phyloP scores from a whole-genome alignment of 2,888 invertebrate genomes.

The Lepas anatifera region DNA sequence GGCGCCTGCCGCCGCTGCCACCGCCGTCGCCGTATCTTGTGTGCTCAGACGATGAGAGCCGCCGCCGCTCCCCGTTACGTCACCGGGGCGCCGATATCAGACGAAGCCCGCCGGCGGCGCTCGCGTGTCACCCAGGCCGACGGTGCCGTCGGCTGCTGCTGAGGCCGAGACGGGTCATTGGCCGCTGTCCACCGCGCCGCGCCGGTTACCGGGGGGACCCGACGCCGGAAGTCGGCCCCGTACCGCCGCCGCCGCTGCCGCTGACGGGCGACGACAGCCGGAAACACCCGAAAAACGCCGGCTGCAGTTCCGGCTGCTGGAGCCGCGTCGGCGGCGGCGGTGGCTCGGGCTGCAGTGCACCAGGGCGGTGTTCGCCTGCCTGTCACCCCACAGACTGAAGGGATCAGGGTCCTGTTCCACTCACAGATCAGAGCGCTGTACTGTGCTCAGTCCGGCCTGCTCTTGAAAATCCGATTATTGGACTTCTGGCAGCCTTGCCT shows the following conservation, averaged over 20 bases:
- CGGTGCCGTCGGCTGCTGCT: background rate
- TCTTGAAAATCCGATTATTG: no score
- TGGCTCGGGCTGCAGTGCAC: no score
- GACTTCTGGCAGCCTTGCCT: no score
- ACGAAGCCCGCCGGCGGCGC: background rate
- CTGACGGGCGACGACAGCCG: background rate
- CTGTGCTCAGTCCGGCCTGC: no score
- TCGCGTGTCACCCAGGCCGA: background rate
- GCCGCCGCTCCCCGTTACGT: background rate
- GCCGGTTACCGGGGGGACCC: background rate
- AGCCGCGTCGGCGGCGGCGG: background rate
- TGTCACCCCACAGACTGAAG: no score
- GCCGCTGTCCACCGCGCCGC: background rate
- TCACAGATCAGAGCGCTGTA: no score
- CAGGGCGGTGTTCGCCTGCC: no score
- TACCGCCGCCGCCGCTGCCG: background rate
- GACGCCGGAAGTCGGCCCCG: background rate
- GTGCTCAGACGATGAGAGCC: background rate
- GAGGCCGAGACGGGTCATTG: background rate
- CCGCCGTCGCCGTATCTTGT: background rate
- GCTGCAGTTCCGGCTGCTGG: background rate
- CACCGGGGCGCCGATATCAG: background rate
- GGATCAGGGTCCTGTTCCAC: no score
- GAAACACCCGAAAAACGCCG: background rate
- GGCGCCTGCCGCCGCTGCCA: background rate